Base-by-base conservation (phyloP, 1,140 invertebrate genomes). In the Drosophila sechellia region DNA sequence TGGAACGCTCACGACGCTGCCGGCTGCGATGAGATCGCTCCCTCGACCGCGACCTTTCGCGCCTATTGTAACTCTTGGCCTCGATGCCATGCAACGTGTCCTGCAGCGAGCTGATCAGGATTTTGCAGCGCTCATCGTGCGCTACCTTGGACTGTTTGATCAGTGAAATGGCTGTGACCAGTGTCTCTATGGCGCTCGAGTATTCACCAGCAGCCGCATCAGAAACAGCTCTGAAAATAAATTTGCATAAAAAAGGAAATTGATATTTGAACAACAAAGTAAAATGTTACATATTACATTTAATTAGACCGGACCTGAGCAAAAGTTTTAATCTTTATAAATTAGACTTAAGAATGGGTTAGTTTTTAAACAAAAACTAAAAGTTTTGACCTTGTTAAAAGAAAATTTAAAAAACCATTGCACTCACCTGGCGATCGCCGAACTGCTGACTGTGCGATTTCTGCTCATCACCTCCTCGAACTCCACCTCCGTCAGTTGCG, bases 81-180 rank as follows among this genome's bases (percentile, higher is more conserved):
- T 92, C 90, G 66, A 93, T 79, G 94, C 76, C 98, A 92, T 98
- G 96, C 31, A 99, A 93, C 17, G 99, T 99, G 91, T 99, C 99
- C 93, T 99, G 97, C 1, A 99, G 94, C 0, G 98, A 98, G 84
- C 96, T 98, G 56, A 99, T 98, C 11, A 99, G 93, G 76, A 99
- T 99, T 93, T 99, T 99, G 93, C 99, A 99, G 42, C 99, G 94
- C 92, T 99, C 99, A 93, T 99, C 99, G 90, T 97, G 96, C 0
- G 98, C 97, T 59, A 99, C 97, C 93, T 99, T 99, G 17, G 98
- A 99, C 93, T 99, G 98, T 93, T 99, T 99, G 66, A 99, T 99
- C 17, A 99, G 93, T 4, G 98, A 99, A 78, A 99, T 99, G 2
- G 99, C 99, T 1, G 99, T 99, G 4, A 99, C 98, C 63, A 99